Conservation (phyloP, 35 echinoderm and acorn worm species). For the Eucidaris tribuloides region DNA sequence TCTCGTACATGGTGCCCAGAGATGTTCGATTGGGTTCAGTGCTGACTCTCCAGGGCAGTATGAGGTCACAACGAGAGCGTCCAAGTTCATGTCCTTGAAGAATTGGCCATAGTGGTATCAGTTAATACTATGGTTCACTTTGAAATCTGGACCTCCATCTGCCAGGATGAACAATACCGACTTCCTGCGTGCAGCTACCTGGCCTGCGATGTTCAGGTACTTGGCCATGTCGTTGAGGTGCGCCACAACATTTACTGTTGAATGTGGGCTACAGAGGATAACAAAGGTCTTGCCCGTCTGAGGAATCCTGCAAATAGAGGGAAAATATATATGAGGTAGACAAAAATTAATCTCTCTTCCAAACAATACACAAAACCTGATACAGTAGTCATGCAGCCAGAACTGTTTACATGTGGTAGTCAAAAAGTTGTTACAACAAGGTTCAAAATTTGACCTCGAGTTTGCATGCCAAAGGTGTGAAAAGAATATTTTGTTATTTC, state of each 20-base stretch:
- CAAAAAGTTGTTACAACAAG: no score
- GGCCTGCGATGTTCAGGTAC: background rate
- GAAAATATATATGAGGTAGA: background rate
- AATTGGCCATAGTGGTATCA: slow-evolving; percentile 16
- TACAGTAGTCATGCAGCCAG: no score
- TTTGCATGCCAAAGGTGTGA: no score
- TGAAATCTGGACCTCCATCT: slow-evolving; percentile 52
- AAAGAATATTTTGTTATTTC: no score
- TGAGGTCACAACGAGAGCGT: slow-evolving; percentile 14
- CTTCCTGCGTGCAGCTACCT: background rate
- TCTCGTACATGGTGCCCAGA: slow-evolving; percentile 33
- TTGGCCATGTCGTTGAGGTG: background rate
- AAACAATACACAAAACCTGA: background rate
- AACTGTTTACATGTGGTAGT: no score
- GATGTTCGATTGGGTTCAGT: slow-evolving; percentile 29
- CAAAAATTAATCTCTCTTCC: background rate
- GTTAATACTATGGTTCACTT: slow-evolving; percentile 39
- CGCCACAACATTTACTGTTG: background rate
- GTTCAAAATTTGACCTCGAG: no score
- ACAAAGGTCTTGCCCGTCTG: background rate
- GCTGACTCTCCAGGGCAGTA: slow-evolving; percentile 57
- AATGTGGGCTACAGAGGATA: background rate
- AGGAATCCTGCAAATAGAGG: background rate
- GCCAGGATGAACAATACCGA: slow-evolving; percentile 7
- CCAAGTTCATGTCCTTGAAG: slow-evolving; percentile 30